Conservation (phyloP, 2,888 invertebrate species). For the Lepidochrysops patricia region DNA sequence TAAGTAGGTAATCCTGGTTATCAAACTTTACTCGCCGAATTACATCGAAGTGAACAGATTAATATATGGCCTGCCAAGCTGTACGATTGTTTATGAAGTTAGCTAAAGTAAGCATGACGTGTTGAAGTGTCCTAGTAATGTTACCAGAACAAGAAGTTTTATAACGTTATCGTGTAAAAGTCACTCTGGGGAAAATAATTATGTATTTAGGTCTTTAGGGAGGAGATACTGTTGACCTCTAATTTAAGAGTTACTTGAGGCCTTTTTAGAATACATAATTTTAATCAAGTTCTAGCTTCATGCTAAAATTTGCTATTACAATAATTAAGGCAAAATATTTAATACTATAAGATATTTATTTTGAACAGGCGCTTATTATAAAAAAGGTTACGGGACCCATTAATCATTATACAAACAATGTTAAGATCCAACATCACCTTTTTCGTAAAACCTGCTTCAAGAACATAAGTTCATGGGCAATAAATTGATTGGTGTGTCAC, state of each 20-base stretch:
- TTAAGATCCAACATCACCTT: background rate
- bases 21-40: too few species aligned
- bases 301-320: background rate
- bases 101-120: too few species aligned
- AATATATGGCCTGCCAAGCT: too few species aligned
- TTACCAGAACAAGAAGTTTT: background rate
- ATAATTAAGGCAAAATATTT: background rate
- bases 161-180: background rate
- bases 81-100: too few species aligned
- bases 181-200: background rate
- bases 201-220: background rate
- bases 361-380: background rate
- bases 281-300: background rate
- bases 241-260: background rate
- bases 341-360: background rate
- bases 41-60: too few species aligned
- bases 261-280: background rate
- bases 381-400: too few species aligned
- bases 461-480: background rate
- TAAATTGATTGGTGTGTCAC: background rate
- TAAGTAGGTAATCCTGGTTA: too few species aligned
- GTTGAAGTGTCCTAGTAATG: too few species aligned
- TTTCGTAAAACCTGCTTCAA: background rate
- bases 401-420: background rate
- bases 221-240: background rate